phyloP scores from a whole-genome alignment of 2,888 invertebrate species.

The Leptinotarsa peninsularis region DNA sequence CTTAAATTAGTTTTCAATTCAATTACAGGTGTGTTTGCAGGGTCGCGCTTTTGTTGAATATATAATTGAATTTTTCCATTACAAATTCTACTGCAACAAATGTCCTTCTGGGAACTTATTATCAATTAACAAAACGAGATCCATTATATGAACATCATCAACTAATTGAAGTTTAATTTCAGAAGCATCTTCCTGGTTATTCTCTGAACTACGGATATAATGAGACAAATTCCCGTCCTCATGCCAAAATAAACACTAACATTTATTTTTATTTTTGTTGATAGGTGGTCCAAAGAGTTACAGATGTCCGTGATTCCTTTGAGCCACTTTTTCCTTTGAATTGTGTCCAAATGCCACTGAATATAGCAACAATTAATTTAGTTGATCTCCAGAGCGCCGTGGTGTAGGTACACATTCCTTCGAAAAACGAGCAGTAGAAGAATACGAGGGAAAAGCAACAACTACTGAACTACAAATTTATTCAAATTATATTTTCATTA shows the following conservation, averaged over 20 bases:
- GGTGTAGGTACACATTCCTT: conserved; percentile 10
- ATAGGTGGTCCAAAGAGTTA: conserved; percentile 43
- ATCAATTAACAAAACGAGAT: background rate
- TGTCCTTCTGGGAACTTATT: background rate
- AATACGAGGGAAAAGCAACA: too few species aligned
- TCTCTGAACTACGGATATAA: conserved; percentile 26
- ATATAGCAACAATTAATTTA: conserved; percentile 42
- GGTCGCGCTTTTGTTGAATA: too few species aligned
- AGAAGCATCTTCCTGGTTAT: conserved; percentile 10
- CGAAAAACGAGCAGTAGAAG: too few species aligned
- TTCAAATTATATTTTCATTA: too few species aligned
- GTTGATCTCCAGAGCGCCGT: conserved; percentile 13
- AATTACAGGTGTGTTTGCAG: too few species aligned
- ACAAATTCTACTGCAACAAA: too few species aligned
- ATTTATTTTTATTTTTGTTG: conserved; percentile 42
- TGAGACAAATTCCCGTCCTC: conserved; percentile 22
- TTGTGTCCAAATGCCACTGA: conserved; percentile 42
- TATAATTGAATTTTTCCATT: too few species aligned
- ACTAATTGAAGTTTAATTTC: conserved; percentile 8
- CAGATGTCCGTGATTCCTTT: conserved; percentile 42
- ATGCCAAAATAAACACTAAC: conserved; percentile 40
- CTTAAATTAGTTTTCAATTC: too few species aligned
- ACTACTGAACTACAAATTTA: too few species aligned
- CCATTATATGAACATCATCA: background rate
- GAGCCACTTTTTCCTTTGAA: conserved; percentile 40